Conservation (phyloP, 2,113 vertebrate genomes). For the Australoheros scitulus region DNA sequence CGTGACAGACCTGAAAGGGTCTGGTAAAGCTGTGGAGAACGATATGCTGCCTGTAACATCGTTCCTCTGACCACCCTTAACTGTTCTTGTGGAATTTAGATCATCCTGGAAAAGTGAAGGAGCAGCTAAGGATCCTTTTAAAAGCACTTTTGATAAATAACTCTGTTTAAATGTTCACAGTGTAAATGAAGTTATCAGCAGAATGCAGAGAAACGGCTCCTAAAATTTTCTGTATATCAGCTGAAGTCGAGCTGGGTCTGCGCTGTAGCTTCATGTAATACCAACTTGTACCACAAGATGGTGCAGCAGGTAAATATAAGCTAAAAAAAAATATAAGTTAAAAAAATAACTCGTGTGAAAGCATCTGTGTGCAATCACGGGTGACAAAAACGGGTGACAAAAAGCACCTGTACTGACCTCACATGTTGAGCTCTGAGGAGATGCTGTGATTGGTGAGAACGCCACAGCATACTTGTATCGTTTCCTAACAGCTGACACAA, state of each 20-base stretch:
- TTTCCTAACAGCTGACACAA: not conserved
- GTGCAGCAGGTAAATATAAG: not conserved
- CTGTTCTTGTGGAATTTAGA: not conserved
- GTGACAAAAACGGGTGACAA: no score
- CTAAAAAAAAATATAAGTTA: not conserved
- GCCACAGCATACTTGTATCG: not conserved
- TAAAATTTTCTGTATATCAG: not conserved
- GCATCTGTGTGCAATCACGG: not conserved
- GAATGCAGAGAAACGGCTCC: no score
- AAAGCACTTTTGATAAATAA: not conserved
- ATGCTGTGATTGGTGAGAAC: not conserved
- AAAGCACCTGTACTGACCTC: no score
- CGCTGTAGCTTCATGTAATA: no score
- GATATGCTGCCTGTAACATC: no score
- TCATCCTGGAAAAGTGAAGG: not conserved
- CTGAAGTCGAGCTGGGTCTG: not conserved
- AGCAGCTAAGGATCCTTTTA: not conserved
- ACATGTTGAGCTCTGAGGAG: no score
- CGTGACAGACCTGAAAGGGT: no score
- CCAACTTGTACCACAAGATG: not conserved
- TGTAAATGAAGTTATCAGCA: no score
- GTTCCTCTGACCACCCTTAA: not conserved
- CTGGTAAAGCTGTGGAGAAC: no score
- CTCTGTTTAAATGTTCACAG: no score
- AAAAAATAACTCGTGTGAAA: not conserved